These are phyloP conservation scores for Hirtodrosophila histrioides DNA, from an alignment of 2,888 invertebrate species.

Conservation along the genomic window DNA sequence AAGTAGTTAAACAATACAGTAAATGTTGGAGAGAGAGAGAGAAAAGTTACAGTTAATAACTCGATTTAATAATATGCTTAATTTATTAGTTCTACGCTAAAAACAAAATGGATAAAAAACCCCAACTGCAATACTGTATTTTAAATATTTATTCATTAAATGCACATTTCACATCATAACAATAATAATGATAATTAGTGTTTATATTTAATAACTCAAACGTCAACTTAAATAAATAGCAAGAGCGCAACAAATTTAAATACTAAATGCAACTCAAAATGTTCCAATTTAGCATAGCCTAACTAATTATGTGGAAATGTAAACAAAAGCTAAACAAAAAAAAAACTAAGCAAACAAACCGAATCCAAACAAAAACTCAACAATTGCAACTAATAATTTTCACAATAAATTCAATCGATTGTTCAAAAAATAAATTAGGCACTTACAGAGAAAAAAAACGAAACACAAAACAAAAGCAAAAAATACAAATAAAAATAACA, in stretches of 20 bases:
- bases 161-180: slow-evolving; percentile 48
- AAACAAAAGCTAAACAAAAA: slow-evolving; percentile 38
- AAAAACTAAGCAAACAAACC: background rate
- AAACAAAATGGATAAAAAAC: slow-evolving; percentile 48
- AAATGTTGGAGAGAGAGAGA: background rate
- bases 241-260: slow-evolving; percentile 43
- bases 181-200: slow-evolving; percentile 65
- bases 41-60: slow-evolving; percentile 46
- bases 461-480: background rate
- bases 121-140: slow-evolving; percentile 78
- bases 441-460: slow-evolving; percentile 39
- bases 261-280: slow-evolving; percentile 76
- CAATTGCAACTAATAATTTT: slow-evolving; percentile 36
- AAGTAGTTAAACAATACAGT: slow-evolving; percentile 31
- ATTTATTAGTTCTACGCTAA: slow-evolving; percentile 53
- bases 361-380: slow-evolving; percentile 29
- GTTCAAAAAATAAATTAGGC: slow-evolving; percentile 65
- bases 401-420: slow-evolving; percentile 50
- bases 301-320: slow-evolving; percentile 66
- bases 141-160: slow-evolving; percentile 78
- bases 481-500: slow-evolving; percentile 34
- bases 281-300: slow-evolving; percentile 76
- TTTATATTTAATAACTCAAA: slow-evolving; percentile 62
- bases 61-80: slow-evolving; percentile 42
- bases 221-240: slow-evolving; percentile 41